phyloP scores from a whole-genome alignment of 2,113 vertebrate species.

The Murina feae region DNA sequence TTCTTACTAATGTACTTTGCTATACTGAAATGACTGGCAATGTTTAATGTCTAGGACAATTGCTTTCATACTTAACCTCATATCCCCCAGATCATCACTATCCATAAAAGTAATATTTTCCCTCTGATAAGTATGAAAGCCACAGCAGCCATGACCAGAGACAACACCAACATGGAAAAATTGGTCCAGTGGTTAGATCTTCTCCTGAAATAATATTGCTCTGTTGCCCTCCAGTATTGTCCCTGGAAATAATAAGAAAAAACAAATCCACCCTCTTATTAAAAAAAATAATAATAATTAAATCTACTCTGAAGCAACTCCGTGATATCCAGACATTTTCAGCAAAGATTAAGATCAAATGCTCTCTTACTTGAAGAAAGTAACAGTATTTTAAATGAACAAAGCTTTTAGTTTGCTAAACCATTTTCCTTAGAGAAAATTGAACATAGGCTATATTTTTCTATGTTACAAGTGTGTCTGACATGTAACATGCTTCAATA shows the following conservation, averaged over 20 bases:
- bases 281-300: background rate
- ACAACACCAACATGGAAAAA: slow-evolving; percentile 27
- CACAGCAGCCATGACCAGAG: background rate
- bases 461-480: background rate
- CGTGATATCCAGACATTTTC: background rate
- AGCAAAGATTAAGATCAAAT: background rate
- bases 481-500: background rate
- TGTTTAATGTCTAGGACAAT: slow-evolving; percentile 39
- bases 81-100: slow-evolving; percentile 7
- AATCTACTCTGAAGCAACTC: background rate
- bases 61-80: slow-evolving; percentile 18
- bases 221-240: background rate
- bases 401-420: background rate
- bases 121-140: slow-evolving; percentile 13
- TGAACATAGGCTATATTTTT: background rate
- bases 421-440: background rate
- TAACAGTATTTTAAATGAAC: background rate
- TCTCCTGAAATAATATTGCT: background rate
- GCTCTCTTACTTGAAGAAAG: slow-evolving; percentile 22
- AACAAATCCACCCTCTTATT: background rate
- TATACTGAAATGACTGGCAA: slow-evolving; percentile 45
- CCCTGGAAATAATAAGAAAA: background rate
- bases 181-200: background rate
- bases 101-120: slow-evolving; percentile 15
- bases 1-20: background rate